Evolutionary conservation across 2,113 vertebrate genomes (phyloP).

Genomic region (Sceloporus tristichus): DNA sequence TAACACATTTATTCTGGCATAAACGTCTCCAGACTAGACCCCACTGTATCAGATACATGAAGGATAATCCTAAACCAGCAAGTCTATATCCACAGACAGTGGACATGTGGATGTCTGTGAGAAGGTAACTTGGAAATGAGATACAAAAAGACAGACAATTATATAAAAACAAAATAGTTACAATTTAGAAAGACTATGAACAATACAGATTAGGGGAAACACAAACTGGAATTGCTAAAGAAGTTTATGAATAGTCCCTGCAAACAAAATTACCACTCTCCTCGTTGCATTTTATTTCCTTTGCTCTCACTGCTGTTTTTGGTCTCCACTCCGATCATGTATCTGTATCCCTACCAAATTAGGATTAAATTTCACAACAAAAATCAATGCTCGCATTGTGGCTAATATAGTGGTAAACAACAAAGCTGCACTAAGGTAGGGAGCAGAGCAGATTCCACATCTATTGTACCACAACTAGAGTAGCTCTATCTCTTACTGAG

Average conservation of each 20-base stretch:
- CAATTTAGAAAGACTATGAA: neutral
- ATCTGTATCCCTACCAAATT: neutral
- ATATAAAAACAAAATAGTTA: neutral
- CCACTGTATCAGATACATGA: neutral
- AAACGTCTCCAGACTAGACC: neutral
- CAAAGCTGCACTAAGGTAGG: neutral
- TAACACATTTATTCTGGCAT: neutral
- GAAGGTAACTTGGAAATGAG: neutral
- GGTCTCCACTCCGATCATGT: neutral
- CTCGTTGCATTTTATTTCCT: neutral
- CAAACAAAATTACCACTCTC: neutral
- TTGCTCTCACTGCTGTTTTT: neutral
- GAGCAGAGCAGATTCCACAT: neutral
- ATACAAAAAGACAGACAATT: neutral
- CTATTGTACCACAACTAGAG: neutral
- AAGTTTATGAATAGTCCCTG: neutral
- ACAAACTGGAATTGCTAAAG: neutral
- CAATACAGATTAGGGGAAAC: neutral
- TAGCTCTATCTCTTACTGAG: neutral
- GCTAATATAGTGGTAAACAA: neutral
- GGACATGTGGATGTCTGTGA: too few relatives aligned
- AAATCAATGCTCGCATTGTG: neutral
- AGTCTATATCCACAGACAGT: neutral
- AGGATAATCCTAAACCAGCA: neutral
- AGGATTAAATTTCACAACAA: neutral